Percentiles rank a stretch among this genome's conserved stretches.
These are phyloP conservation scores for Phorcus lineatus DNA, from an alignment of 2,888 invertebrate species.

Conservation along the genomic window DNA sequence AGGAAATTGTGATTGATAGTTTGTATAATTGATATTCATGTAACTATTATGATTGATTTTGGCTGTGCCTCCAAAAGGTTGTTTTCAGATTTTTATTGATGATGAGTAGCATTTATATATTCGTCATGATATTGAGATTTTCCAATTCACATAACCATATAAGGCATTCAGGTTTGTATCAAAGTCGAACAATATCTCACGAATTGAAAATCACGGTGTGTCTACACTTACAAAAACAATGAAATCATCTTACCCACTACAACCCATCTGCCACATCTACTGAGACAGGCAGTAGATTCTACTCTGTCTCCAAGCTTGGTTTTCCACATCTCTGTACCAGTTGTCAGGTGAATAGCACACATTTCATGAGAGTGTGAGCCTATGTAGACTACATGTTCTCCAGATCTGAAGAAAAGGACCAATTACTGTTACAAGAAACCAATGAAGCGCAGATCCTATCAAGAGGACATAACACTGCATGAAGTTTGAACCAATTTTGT, in stretches of 20 bases:
- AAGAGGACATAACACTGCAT: neutral
- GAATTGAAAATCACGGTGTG: too few species aligned
- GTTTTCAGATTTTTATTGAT: too few species aligned
- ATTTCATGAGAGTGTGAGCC: slow-evolving; percentile 87
- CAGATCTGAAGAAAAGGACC: slow-evolving; percentile 7
- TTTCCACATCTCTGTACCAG: slow-evolving; percentile 77
- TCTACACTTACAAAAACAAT: neutral
- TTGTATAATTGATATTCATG: too few species aligned
- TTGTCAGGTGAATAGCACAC: slow-evolving; percentile 79
- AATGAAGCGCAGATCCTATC: neutral
- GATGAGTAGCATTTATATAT: too few species aligned
- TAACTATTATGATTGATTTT: too few species aligned
- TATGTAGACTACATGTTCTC: slow-evolving; percentile 76
- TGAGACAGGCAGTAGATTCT: slow-evolving; percentile 81
- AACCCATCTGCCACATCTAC: slow-evolving; percentile 77
- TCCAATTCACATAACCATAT: too few species aligned
- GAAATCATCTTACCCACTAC: slow-evolving; percentile 80
- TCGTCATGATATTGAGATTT: too few species aligned
- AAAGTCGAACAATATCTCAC: too few species aligned
- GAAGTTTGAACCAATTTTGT: too few species aligned
- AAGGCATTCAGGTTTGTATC: too few species aligned
- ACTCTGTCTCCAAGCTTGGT: slow-evolving; percentile 82
- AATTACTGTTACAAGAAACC: neutral
- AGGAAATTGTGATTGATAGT: too few species aligned
- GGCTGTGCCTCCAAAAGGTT: too few species aligned